These are phyloP conservation scores for Diarsia dahlii DNA, from an alignment of 2,888 invertebrate genomes.

Conservation along the genomic window DNA sequence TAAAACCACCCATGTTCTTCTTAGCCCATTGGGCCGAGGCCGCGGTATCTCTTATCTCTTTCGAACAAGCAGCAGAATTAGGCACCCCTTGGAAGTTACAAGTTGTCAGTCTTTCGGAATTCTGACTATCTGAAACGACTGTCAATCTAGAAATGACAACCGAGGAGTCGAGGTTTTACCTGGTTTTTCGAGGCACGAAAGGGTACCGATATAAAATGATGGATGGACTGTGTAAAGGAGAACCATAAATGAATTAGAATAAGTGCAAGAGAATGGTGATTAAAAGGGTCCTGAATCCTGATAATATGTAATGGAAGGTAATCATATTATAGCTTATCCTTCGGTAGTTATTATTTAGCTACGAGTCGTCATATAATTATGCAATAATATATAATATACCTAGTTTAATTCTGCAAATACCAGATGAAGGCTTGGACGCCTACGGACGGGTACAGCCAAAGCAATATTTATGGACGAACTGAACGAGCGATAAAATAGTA, in stretches of 20 bases:
- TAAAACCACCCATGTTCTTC: no score
- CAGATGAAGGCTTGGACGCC: not conserved
- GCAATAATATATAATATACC: not conserved
- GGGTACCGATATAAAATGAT: no score
- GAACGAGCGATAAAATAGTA: no score
- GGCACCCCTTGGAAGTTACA: no score
- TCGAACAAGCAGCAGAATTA: no score
- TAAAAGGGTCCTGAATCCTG: not conserved
- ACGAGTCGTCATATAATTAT: not conserved
- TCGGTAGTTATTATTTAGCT: not conserved
- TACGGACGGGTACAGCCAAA: not conserved
- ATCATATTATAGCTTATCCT: not conserved
- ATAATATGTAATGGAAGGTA: not conserved
- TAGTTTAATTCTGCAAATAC: not conserved
- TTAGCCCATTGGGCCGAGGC: no score
- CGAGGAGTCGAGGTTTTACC: not conserved
- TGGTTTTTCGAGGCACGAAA: not conserved
- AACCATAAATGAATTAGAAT: no score
- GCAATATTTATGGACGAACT: not conserved
- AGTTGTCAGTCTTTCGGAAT: not conserved
- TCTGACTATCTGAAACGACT: not conserved
- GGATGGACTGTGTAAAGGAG: no score
- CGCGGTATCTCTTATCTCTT: no score
- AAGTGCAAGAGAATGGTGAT: no score
- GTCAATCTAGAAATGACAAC: not conserved